Base-by-base conservation (phyloP, 1,140 invertebrate genomes). In the Uloborus diversus region DNA sequence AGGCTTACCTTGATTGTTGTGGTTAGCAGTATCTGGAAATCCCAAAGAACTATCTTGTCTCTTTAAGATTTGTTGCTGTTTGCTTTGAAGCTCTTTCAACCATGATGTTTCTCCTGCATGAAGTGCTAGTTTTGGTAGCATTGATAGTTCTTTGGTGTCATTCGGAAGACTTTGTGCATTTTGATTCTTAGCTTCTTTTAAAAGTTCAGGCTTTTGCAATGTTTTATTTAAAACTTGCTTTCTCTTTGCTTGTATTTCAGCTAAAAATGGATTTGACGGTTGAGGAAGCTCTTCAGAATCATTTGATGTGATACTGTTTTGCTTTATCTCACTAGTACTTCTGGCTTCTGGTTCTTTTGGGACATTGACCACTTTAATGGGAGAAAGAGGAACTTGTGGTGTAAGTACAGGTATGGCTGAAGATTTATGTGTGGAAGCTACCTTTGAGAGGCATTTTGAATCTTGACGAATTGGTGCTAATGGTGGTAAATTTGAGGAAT, bases 201-300 rank as follows among this genome's bases (percentile, higher is more conserved):
- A 25, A 9, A n/a, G 2, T 30, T 75, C 59, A 20, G 49, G 25
- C 27, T 75, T 64, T 37, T 65, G 49, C 23, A 32, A 7, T 0
- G 73, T 37, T 78, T 66, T 78, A 20, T 61, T 62, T 13, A 79
- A 33, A 14, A 79, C 35, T 32, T 79, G 76, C 14, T 69, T 68
- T 13, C 76, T 68, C 28, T 79, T 79, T 17, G 76, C 76, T 62
- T 79, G 76, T 59, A 79, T 32, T 28, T 79, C 76, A 33, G 76
- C 76, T 17, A 79, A 65, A 25, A 79, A 79, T 14, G 76, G 56
- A 69, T 79, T 79, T 4, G 61, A 47, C 23, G 76, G 76, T 25
- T 28, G 61, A 23, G 76, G 76, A 11, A 69, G 20, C 14, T 68
- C 64, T 25, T 73, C 69, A 30, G 28, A 61, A 4, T 73, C 69